Evolutionary conservation across 2,888 invertebrate genomes (phyloP).

Genomic region (Trachelus iudaicus): DNA sequence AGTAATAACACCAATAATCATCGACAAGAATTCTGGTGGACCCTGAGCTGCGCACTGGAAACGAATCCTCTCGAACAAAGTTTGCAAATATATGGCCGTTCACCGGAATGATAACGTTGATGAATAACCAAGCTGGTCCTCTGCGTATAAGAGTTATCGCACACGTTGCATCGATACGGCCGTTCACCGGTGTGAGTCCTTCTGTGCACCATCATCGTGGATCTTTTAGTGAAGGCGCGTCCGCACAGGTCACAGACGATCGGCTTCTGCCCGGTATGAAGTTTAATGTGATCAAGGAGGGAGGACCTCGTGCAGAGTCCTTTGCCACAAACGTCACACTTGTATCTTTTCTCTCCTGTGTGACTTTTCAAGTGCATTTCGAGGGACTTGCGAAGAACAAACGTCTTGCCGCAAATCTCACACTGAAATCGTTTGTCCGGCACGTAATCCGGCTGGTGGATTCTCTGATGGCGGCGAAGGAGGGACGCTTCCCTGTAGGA

Average conservation of each 20-base stretch:
- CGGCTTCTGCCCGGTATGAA: slow-evolving; percentile 51
- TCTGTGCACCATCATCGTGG: slow-evolving; percentile 47
- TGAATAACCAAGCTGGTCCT: slow-evolving; percentile 25
- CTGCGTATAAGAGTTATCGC: slow-evolving; percentile 52
- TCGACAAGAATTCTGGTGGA: slow-evolving; percentile 15
- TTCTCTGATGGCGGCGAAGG: slow-evolving; percentile 6
- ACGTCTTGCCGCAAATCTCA: slow-evolving; percentile 63
- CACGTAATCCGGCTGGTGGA: slow-evolving; percentile 15
- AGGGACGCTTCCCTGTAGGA: background rate
- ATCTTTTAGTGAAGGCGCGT: slow-evolving; percentile 47
- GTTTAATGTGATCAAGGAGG: slow-evolving; percentile 46
- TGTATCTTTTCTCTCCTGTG: slow-evolving; percentile 55
- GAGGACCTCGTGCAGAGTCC: slow-evolving; percentile 46
- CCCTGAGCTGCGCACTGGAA: slow-evolving; percentile 10
- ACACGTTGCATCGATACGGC: slow-evolving; percentile 50
- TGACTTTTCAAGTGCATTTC: slow-evolving; percentile 61
- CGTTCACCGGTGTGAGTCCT: slow-evolving; percentile 53
- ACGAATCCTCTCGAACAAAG: slow-evolving; percentile 16
- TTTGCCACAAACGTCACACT: slow-evolving; percentile 48
- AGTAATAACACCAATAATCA: background rate
- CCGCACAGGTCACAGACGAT: slow-evolving; percentile 48
- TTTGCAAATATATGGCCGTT: slow-evolving; percentile 11
- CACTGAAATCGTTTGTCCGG: slow-evolving; percentile 60
- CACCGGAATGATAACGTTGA: slow-evolving; percentile 16
- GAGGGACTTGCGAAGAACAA: slow-evolving; percentile 57